Percentiles rank a stretch among this genome's conserved stretches.
These are phyloP conservation scores for Dicyrtoma fusca DNA, from an alignment of 2,888 invertebrate genomes.

Conservation along the genomic window DNA sequence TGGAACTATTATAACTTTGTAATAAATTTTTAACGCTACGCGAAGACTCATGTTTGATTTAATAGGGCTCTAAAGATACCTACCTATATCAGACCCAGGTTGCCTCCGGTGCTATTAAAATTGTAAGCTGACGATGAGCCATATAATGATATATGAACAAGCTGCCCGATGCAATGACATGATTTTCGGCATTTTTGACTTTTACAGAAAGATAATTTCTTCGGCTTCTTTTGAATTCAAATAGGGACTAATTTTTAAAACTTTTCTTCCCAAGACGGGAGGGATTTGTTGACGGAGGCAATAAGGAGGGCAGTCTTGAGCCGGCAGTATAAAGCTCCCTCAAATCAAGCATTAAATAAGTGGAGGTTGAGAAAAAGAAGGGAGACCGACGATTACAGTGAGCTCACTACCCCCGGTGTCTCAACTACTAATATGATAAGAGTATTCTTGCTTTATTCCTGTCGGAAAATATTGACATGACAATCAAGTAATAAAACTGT, in stretches of 20 bases:
- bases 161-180: not conserved
- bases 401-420: not conserved
- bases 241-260: slow-evolving; percentile 30
- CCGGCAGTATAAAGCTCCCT: not conserved
- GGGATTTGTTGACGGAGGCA: slow-evolving; percentile 18
- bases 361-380: not conserved
- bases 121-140: too few relatives aligned
- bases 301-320: not conserved
- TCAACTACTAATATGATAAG: not conserved
- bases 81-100: too few relatives aligned
- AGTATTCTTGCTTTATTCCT: not conserved
- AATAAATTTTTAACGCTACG: too few relatives aligned
- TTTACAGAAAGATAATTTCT: slow-evolving; percentile 16
- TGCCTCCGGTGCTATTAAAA: too few relatives aligned
- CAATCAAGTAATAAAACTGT: slow-evolving; percentile 14
- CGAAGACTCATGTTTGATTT: too few relatives aligned
- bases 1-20: too few relatives aligned
- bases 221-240: slow-evolving; percentile 30
- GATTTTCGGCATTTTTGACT: slow-evolving; percentile 12
- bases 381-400: not conserved
- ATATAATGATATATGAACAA: not conserved
- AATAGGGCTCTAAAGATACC: too few relatives aligned
- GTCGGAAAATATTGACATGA: slow-evolving; percentile 8
- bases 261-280: slow-evolving; percentile 17
- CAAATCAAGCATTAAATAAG: slow-evolving; percentile 1